Evolutionary conservation across 1,140 invertebrate species (phyloP), one percentile per base, ranked within the genome.

Genomic region (Branchinecta lindahli): DNA sequence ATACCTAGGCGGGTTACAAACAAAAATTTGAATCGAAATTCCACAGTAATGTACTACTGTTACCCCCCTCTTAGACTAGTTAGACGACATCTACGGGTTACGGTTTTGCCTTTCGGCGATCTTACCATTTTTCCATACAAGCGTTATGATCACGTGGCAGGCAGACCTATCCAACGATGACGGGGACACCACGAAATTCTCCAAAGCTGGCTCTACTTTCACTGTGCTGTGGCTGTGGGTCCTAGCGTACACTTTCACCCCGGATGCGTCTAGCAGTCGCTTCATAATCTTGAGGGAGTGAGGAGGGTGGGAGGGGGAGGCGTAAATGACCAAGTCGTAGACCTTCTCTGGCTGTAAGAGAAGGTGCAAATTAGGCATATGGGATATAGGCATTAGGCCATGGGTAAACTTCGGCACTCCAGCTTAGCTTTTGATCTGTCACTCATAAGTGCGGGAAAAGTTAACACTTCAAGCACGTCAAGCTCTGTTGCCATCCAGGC

Each of bases 51-150:
- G n/a, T n/a, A n/a, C n/a, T n/a, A n/a, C n/a, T n/a, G n/a, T n/a
- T n/a, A n/a, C n/a, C n/a, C n/a, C n/a, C n/a, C n/a, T n/a, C n/a
- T n/a, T n/a, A n/a, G n/a, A n/a, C n/a, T n/a, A 5, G 33, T 33
- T 33, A 33, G 33, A 33, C 33, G 33, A 33, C 5, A 33, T 33
- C n/a, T n/a, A n/a, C n/a, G n/a, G n/a, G n/a, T n/a, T n/a, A n/a
- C n/a, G 5, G 5, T 33, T 33, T 33, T 33, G 33, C 70, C 71
- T 44, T 70, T 75, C 52, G 52, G 15, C 10, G 10, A 18, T 10
- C 12, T 44, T 83, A 90, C 88, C 83, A 79, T 85, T 79, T 82
- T 88, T 90, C 85, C 88, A 91, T 76, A 92, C 88, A 71, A 91
- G 76, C 72, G 82, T 83, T 8, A 90, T 70, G 72, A 84, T 82